Conservation (phyloP, 2,888 invertebrate genomes). For the Drosophila sordidapex region DNA sequence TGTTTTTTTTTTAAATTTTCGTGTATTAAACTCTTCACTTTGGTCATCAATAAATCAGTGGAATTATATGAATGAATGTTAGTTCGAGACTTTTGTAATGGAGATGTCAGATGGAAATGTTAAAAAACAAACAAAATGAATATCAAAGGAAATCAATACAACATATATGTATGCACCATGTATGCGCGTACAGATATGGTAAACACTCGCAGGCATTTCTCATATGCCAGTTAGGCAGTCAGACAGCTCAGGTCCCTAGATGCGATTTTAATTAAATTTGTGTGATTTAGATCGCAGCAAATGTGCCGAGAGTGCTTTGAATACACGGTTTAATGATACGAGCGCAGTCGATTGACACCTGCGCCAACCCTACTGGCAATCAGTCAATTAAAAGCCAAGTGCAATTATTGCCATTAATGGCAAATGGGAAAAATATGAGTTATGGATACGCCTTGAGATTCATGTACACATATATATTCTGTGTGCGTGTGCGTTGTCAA, state of each 20-base stretch:
- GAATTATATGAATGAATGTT: constrained; percentile 46
- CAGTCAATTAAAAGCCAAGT: constrained; percentile 75
- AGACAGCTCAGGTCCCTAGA: constrained; percentile 36
- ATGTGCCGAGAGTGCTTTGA: constrained; percentile 36
- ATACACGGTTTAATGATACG: background rate
- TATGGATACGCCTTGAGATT: constrained; percentile 7
- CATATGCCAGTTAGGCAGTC: constrained; percentile 16
- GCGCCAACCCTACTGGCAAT: constrained; percentile 48
- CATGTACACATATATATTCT: background rate
- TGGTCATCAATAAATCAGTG: constrained; percentile 68
- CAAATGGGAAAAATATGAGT: constrained; percentile 54
- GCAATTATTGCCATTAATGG: constrained; percentile 65
- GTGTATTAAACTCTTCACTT: constrained; percentile 35
- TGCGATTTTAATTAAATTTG: constrained; percentile 75
- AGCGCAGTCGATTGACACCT: constrained; percentile 54
- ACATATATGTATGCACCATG: background rate
- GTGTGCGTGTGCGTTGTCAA: background rate
- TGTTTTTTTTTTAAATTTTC: background rate
- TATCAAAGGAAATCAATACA: constrained; percentile 43
- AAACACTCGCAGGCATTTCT: constrained; percentile 2
- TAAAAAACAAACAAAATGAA: constrained; percentile 32
- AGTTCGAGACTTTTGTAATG: constrained; percentile 26
- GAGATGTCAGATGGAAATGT: constrained; percentile 42
- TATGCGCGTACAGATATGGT: background rate
- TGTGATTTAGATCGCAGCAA: constrained; percentile 75